phyloP scores from a whole-genome alignment of 2,888 invertebrate genomes.

The Oeneis ivallda region DNA sequence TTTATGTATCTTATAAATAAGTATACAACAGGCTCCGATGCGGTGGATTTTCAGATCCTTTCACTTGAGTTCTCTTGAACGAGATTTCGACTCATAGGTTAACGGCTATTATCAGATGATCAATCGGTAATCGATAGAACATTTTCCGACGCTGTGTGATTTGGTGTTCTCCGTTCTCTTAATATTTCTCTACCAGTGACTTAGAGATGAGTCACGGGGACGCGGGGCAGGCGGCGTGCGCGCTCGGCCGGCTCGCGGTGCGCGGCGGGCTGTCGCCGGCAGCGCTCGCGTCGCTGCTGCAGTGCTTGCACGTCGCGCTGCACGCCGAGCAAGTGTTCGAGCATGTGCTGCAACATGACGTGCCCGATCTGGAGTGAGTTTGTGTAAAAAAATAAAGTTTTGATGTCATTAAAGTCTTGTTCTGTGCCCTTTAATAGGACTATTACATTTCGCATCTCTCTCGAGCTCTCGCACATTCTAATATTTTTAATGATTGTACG shows the following conservation, averaged over 20 bases:
- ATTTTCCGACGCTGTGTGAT: neutral
- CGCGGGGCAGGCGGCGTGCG: conserved; percentile 36
- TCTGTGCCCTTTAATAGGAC: neutral
- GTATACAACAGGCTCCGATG: too few relatives aligned
- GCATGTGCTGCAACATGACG: conserved; percentile 41
- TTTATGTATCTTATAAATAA: too few relatives aligned
- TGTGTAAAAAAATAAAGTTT: too few relatives aligned
- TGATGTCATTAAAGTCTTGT: too few relatives aligned
- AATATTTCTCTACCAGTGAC: conserved; percentile 46
- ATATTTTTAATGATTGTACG: too few relatives aligned
- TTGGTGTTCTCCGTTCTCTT: neutral
- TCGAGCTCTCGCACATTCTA: too few relatives aligned
- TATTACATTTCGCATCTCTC: too few relatives aligned
- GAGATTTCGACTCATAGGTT: too few relatives aligned
- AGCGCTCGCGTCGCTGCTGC: conserved; percentile 52
- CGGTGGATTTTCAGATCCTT: too few relatives aligned
- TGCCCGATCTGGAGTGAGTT: conserved; percentile 38
- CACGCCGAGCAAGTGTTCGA: conserved; percentile 38
- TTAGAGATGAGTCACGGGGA: conserved; percentile 66
- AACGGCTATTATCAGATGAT: too few relatives aligned
- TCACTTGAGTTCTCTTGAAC: too few relatives aligned
- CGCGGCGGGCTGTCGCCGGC: conserved; percentile 42
- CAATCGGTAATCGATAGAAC: too few relatives aligned
- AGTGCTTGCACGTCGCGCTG: conserved; percentile 51
- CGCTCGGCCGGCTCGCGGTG: conserved; percentile 38